These are phyloP conservation scores for Heliconius aoede DNA, from an alignment of 2,888 invertebrate genomes.

Conservation along the genomic window DNA sequence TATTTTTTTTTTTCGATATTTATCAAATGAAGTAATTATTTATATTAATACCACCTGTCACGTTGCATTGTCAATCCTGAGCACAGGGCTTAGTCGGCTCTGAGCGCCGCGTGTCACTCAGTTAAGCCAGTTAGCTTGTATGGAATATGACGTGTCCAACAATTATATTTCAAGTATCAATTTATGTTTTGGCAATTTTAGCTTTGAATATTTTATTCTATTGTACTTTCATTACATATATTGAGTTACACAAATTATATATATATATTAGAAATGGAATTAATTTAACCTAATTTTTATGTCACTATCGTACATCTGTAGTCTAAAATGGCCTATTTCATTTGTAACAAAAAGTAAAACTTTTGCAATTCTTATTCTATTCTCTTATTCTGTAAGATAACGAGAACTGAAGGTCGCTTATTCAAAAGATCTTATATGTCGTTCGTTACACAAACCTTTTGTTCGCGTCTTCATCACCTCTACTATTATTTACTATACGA, in stretches of 20 bases:
- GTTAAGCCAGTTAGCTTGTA: slow-evolving; percentile 25
- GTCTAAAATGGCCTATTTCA: background rate
- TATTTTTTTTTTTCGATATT: background rate
- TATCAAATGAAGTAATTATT: background rate
- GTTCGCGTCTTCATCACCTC: slow-evolving; percentile 24
- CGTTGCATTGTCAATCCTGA: slow-evolving; percentile 42
- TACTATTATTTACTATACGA: slow-evolving; percentile 5
- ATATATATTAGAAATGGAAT: too few species aligned
- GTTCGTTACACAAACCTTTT: slow-evolving; percentile 22
- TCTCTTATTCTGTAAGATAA: slow-evolving; percentile 8
- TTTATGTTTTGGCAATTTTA: background rate
- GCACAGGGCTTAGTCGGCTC: slow-evolving; percentile 33
- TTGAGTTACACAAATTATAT: too few species aligned
- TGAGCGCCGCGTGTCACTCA: slow-evolving; percentile 31
- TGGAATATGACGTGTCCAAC: slow-evolving; percentile 5
- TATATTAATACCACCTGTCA: slow-evolving; percentile 36
- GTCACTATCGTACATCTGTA: background rate
- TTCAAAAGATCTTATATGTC: slow-evolving; percentile 20
- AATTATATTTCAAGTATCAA: background rate
- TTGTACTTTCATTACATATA: too few species aligned
- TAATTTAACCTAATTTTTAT: too few species aligned
- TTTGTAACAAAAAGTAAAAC: slow-evolving; percentile 2
- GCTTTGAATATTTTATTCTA: background rate
- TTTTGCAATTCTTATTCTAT: slow-evolving; percentile 7
- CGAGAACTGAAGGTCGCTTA: slow-evolving; percentile 10